These are phyloP conservation scores for Sisyra terminalis DNA, from an alignment of 2,888 invertebrate species.

Conservation along the genomic window DNA sequence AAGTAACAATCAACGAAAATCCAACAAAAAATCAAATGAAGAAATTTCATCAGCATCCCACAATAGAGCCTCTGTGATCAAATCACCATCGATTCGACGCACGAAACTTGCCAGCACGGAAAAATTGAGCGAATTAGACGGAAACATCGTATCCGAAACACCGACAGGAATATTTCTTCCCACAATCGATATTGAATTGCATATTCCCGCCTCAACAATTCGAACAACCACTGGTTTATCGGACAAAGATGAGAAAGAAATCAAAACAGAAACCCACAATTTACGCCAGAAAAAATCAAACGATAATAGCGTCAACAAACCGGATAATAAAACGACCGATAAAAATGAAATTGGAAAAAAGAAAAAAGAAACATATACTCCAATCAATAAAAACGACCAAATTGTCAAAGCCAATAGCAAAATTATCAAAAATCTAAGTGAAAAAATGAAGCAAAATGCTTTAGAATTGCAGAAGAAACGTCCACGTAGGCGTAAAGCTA, in stretches of 20 bases:
- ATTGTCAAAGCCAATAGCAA: no score
- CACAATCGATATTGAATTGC: slow-evolving; percentile 47
- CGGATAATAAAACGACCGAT: not conserved
- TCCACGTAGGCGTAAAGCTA: slow-evolving; percentile 50
- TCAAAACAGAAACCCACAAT: slow-evolving; percentile 11
- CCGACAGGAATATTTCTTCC: slow-evolving; percentile 57
- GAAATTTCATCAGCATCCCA: slow-evolving; percentile 20
- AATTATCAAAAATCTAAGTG: not conserved
- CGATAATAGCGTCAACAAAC: slow-evolving; percentile 15
- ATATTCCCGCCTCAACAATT: slow-evolving; percentile 41
- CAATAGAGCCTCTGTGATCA: slow-evolving; percentile 36
- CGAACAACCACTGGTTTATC: slow-evolving; percentile 25
- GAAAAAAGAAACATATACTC: slow-evolving; percentile 17
- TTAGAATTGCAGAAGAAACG: slow-evolving; percentile 21
- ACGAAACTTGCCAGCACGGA: slow-evolving; percentile 30
- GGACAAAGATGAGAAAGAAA: slow-evolving; percentile 27
- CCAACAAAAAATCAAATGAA: slow-evolving; percentile 33
- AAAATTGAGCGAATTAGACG: slow-evolving; percentile 23
- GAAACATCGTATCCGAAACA: slow-evolving; percentile 16
- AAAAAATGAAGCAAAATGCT: not conserved
- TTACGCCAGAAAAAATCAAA: slow-evolving; percentile 19
- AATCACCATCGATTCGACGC: slow-evolving; percentile 36
- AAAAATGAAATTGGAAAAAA: slow-evolving; percentile 16
- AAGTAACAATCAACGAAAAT: slow-evolving; percentile 34
- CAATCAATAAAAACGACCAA: no score